Percentiles rank a stretch among this genome's conserved stretches.
Conservation (phyloP, 2,888 invertebrate species). For the Epinotia brunnichana region DNA sequence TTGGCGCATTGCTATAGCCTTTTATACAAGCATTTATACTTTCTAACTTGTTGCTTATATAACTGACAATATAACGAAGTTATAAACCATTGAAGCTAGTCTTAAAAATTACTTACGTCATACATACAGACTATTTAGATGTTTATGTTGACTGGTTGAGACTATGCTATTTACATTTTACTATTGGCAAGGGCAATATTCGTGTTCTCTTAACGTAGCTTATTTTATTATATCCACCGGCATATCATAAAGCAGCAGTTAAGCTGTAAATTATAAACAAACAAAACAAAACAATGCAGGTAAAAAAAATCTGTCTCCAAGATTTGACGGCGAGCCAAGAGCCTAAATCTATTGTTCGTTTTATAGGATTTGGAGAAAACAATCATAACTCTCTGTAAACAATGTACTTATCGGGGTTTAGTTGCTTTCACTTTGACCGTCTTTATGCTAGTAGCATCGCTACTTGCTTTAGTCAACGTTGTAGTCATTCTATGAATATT, state of each 20-base stretch:
- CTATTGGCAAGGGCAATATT: too few species aligned
- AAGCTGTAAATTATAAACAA: conserved; percentile 35
- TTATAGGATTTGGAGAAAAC: conserved; percentile 38
- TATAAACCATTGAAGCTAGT: too few species aligned
- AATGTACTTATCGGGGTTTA: too few species aligned
- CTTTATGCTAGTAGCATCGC: too few species aligned
- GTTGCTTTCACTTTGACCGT: background rate
- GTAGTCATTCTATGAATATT: too few species aligned
- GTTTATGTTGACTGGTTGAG: background rate
- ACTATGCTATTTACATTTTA: background rate
- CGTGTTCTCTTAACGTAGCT: background rate
- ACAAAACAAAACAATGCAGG: conserved; percentile 32
- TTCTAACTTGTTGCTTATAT: too few species aligned
- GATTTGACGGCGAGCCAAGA: conserved; percentile 11
- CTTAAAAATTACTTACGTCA: too few species aligned
- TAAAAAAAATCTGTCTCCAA: conserved; percentile 20
- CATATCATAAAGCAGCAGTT: conserved; percentile 3
- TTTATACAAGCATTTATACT: too few species aligned
- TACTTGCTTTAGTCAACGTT: too few species aligned
- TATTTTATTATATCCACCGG: background rate
- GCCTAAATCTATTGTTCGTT: conserved; percentile 30
- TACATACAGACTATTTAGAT: background rate
- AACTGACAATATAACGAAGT: too few species aligned
- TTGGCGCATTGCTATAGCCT: too few species aligned
- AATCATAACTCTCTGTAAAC: background rate